Evolutionary conservation across 1,140 invertebrate species (phyloP), one percentile per base, ranked within the genome.

Genomic region (Drosophila guanche): DNA sequence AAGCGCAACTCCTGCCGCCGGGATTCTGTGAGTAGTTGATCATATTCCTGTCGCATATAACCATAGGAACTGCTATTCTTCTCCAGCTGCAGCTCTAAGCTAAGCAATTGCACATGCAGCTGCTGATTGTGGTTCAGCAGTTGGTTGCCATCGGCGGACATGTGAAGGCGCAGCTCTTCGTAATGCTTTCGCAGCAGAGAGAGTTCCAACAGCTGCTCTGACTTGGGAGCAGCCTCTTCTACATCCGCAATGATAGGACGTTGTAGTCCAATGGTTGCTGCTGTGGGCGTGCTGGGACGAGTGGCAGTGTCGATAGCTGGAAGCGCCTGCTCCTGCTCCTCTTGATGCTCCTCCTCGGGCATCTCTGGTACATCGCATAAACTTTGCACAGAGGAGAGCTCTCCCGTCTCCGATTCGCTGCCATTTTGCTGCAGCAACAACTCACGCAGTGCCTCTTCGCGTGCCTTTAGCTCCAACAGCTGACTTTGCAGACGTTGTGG

Each of bases 401-500:
- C 88, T 5, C 90, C 81, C 0, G 80, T 79, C 45, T 85, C 73
- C 4, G 81, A 75, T 2, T 86, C 76, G 27, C 70, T 77, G 27
- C 6, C 65, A 37, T 77, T 69, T 7, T 71, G 53, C 41, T 79
- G 75, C 23, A 79, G 23, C 22, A 91, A 20, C 14, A 91, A 91
- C 20, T 92, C 91, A 47, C 93, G 83, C 2, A 95, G 79, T 46
- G 93, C 92, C 29, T 93, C 86, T 76, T 94, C 94, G n/a, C 93
- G 93, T 12, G 93, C 94, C 65, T 94, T 92, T 0, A 94, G 59
- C 47, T 92, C 92, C 55, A 92, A 91, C 0, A 95, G 76, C 68
- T 93, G 93, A 14, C 92, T 92, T 54, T 94, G 93, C 6, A 95
- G 90, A 37, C 93, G 90, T 90, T 94, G 94, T 0, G 93, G 92